These are phyloP conservation scores for Dynastes grantii DNA, from an alignment of 2,888 invertebrate genomes.

Conservation along the genomic window DNA sequence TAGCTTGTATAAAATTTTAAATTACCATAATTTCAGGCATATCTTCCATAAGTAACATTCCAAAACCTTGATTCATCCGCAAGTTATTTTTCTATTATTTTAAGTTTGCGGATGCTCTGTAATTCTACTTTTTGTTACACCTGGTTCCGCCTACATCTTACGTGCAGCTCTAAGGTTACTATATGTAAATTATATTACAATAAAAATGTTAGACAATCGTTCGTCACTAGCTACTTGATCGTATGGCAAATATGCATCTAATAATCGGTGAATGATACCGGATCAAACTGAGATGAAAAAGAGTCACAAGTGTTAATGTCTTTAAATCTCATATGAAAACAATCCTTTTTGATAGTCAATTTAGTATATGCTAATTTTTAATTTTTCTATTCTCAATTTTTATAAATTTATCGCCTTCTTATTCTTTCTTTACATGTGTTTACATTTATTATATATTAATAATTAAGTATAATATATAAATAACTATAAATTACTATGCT, in stretches of 20 bases:
- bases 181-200: background rate
- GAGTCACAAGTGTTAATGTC: background rate
- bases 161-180: background rate
- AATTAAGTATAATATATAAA: no score
- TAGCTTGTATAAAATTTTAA: no score
- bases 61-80: background rate
- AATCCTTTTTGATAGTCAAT: no score
- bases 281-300: background rate
- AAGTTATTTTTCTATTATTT: background rate
- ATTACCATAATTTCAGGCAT: no score
- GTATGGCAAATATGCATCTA: background rate
- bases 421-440: no score
- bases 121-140: background rate
- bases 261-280: background rate
- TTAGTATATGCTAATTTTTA: no score
- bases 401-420: background rate
- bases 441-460: no score
- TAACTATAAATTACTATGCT: no score
- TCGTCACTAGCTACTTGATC: background rate
- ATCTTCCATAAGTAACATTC: background rate
- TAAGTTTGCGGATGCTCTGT: background rate
- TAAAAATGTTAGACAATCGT: background rate
- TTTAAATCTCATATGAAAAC: background rate
- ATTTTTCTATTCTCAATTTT: background rate
- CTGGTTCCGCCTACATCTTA: no score